Conservation (phyloP, 2,113 vertebrate genomes). For the Leptocoma aspasia region DNA sequence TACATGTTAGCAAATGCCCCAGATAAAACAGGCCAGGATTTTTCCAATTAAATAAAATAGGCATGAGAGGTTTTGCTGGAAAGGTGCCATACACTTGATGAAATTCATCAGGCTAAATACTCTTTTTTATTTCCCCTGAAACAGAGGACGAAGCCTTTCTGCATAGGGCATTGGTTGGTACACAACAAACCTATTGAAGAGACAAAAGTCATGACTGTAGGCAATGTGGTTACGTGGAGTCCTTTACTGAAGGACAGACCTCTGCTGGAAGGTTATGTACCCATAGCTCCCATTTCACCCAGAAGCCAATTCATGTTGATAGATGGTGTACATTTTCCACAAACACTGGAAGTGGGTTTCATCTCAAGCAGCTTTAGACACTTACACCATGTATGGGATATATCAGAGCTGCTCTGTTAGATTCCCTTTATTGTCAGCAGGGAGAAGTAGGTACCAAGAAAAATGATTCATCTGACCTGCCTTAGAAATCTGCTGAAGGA, state of each 20-base stretch:
- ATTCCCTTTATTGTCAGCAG: neutral
- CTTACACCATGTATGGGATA: neutral
- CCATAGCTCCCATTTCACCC: neutral
- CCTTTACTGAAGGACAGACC: neutral
- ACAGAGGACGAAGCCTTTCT: neutral
- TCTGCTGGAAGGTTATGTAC: neutral
- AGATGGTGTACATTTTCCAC: neutral
- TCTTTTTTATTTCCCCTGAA: neutral
- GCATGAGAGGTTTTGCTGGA: neutral
- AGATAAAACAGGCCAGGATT: neutral
- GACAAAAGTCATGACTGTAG: neutral
- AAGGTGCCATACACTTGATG: neutral
- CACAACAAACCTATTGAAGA: neutral
- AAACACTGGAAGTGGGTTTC: neutral
- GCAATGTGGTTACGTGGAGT: accelerated
- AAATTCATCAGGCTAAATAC: neutral
- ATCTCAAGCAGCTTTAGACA: neutral
- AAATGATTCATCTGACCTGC: constrained; percentile 5
- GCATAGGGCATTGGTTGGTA: neutral
- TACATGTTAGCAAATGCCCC: neutral
- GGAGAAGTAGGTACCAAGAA: constrained; percentile 9
- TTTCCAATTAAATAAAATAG: neutral
- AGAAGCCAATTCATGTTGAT: neutral
- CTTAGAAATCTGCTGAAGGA: neutral
- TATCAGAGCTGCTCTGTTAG: neutral